These are phyloP conservation scores for Machimus rusticus DNA, from an alignment of 2,888 invertebrate species.

Conservation along the genomic window DNA sequence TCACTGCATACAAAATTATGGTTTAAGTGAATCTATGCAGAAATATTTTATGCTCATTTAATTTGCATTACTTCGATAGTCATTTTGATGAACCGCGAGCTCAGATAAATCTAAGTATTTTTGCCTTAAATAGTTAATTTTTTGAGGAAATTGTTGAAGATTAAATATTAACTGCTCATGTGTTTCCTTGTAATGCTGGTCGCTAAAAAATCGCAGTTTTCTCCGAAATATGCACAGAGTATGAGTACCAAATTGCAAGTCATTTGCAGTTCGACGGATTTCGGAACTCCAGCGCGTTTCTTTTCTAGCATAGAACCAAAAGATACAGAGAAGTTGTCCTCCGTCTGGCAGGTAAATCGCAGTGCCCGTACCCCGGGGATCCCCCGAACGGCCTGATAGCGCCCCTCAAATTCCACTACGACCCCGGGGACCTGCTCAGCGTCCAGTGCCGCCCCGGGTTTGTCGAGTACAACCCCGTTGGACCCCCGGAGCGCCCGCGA, in stretches of 20 bases:
- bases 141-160: too few species aligned
- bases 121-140: too few species aligned
- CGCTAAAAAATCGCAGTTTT: not conserved
- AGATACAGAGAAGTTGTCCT: not conserved
- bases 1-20: too few species aligned
- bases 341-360: conserved; percentile 69
- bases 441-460: conserved; percentile 75
- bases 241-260: not conserved
- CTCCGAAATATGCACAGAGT: not conserved
- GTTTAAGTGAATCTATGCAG: too few species aligned
- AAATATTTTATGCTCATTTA: too few species aligned
- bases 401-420: conserved; percentile 77
- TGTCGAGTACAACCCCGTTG: conserved; percentile 63
- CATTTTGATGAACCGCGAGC: too few species aligned
- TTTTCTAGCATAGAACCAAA: not conserved
- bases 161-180: not conserved
- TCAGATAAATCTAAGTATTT: too few species aligned
- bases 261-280: not conserved
- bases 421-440: conserved; percentile 75
- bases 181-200: not conserved
- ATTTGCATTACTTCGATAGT: too few species aligned
- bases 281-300: not conserved
- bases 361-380: conserved; percentile 76
- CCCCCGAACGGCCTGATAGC: conserved; percentile 75
- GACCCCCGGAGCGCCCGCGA: conserved; percentile 69